Evolutionary conservation across 1,140 invertebrate species (phyloP), one percentile per base, ranked within the genome.

Genomic region (Ips nitidus): DNA sequence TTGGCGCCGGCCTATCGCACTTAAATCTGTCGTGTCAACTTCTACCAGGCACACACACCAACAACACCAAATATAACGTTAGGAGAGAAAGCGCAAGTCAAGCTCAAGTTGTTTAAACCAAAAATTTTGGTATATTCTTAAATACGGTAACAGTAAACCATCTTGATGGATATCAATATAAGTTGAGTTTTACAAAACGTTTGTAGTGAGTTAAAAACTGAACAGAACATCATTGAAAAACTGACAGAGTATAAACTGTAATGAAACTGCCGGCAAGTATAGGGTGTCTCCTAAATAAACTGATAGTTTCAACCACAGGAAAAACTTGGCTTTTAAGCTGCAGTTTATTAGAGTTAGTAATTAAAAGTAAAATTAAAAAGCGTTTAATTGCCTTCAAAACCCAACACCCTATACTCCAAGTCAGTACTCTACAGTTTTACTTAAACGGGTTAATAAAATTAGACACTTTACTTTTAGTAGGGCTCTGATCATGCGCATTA

Each of bases 341-440:
- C 22, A 22, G 22, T 22, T 22, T 22, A 22, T 22, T 22, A 50
- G 45, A 22, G 45, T 50, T 50, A 50, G 45, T 50, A 3, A 50
- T 50, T 8, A 22, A 50, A 50, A 50, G 45, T 50, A 8, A 50
- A 3, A 50, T 8, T 50, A 50, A 50, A 50, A 50, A 22, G 45
- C 1, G 7, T 22, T 50, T 22, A 22, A 22, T 50, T 22, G 6
- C 45, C 45, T 41, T n/a, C n/a, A 64, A 64, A 6, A 41, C 63
- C 63, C 63, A 66, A 66, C 63, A 66, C 63, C 63, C 42, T 66
- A 66, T 66, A 66, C 63, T 53, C 41, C 39, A 53, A 45, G 6
- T 22, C 22, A 22, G 22, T 22, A 8, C 45, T 50, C 45, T 50
- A 50, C 45, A 50, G 22, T 43, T 47, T 41, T 4, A 45, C 22